Evolutionary conservation across 2,888 invertebrate species (phyloP).

Genomic region (Diarsia mendica): DNA sequence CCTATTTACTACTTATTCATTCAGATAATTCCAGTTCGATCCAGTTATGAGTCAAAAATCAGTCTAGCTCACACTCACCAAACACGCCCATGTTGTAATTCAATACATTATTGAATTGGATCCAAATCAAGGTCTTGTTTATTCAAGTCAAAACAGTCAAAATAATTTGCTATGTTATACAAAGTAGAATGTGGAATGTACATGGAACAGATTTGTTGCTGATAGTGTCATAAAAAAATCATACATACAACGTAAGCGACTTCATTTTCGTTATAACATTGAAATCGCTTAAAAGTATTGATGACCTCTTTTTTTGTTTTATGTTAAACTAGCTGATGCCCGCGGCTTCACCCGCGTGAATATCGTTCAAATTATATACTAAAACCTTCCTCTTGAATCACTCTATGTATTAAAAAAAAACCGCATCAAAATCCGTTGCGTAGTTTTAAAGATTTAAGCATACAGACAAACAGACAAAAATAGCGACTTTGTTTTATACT

Average conservation of each 20-base stretch:
- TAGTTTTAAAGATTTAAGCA: too few relatives aligned
- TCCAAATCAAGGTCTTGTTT: background rate
- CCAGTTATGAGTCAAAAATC: background rate
- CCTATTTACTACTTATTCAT: too few relatives aligned
- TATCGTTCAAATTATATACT: too few relatives aligned
- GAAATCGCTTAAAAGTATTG: background rate
- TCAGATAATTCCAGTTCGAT: background rate
- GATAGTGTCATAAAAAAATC: conserved; percentile 7
- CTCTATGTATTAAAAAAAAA: too few relatives aligned
- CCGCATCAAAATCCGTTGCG: too few relatives aligned
- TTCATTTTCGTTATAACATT: too few relatives aligned
- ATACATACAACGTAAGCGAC: background rate
- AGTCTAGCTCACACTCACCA: background rate
- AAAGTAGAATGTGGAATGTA: background rate
- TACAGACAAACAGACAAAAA: too few relatives aligned
- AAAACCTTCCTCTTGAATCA: too few relatives aligned
- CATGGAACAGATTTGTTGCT: conserved; percentile 1
- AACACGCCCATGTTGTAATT: background rate
- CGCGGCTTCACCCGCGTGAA: too few relatives aligned
- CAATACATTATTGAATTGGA: conserved; percentile 1
- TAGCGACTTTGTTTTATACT: too few relatives aligned
- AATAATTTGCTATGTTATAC: background rate
- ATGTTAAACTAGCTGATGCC: too few relatives aligned
- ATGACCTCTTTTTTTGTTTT: too few relatives aligned
- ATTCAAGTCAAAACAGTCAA: background rate